These are phyloP conservation scores for Athetis lepigone DNA, from an alignment of 2,888 invertebrate genomes.

Conservation along the genomic window DNA sequence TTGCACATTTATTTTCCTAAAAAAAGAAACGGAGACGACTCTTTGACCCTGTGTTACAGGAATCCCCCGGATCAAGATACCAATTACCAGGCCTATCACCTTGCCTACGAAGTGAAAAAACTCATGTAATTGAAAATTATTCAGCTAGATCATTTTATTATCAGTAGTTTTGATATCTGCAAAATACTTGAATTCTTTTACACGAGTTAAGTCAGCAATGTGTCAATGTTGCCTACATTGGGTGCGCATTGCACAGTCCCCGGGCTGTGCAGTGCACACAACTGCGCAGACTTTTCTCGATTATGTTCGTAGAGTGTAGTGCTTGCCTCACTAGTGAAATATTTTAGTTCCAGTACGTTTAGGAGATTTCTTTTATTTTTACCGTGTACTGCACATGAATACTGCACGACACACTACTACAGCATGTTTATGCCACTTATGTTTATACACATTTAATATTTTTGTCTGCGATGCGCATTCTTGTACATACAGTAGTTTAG, in stretches of 20 bases:
- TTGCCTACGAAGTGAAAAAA: conserved; percentile 99
- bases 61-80: conserved; percentile 96
- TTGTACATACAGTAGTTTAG: conserved; percentile 52
- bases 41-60: conserved; percentile 96
- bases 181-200: conserved; percentile 66
- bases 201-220: conserved; percentile 70
- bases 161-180: conserved; percentile 77
- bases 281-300: conserved; percentile 70
- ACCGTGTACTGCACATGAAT: conserved; percentile 67
- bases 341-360: conserved; percentile 59
- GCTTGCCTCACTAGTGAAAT: conserved; percentile 73
- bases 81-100: conserved; percentile 99
- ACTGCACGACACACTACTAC: conserved; percentile 66
- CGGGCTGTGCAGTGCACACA: conserved; percentile 41
- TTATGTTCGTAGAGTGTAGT: conserved; percentile 70
- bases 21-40: conserved; percentile 79
- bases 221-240: conserved; percentile 55
- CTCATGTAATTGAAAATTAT: conserved; percentile 96
- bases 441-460: conserved; percentile 37
- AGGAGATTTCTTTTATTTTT: conserved; percentile 46
- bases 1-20: conserved; percentile 59
- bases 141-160: conserved; percentile 83
- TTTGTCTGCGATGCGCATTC: conserved; percentile 47
- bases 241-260: conserved; percentile 44
- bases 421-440: conserved; percentile 61